Base-by-base conservation (phyloP, 2,113 vertebrate genomes). In the Pelobates fuscus region DNA sequence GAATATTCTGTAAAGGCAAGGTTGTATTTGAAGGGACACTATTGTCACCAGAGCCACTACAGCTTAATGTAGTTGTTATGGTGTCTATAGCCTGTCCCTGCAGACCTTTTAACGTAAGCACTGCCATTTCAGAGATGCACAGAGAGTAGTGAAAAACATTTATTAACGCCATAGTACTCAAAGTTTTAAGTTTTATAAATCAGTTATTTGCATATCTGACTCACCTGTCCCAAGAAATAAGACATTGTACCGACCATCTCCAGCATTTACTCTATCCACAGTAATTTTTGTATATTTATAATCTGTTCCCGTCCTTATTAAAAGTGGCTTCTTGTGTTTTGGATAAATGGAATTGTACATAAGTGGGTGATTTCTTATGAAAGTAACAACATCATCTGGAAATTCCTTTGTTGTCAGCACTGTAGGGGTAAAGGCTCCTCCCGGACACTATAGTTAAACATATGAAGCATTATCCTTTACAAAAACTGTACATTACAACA, bases 281-380 rank as follows among this genome's bases (percentile, higher is more conserved):
- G 94, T 94, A 76, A 98, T 94, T 67, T 94, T 92, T 1, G 95
- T 98, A 57, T 98, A 99, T 69, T 92, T 98, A 83, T 98, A 98
- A 70, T 95, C 90, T 0, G 96, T 91, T 61, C 95, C 94, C n/a
- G 92, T 96, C 0, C 96, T 88, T 3, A 98, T 93, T 67, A 99
- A 90, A 81, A 98, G 85, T 1, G 97, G 96, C 61, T 90, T 91
- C 84, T 92, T 91, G 60, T 94, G 93, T 78, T 94, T 80, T 0
- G 97, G 97, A 83, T 99, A 97, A 83, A 98, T 90, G 77, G 93
- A 84, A 82, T 98, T 98, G 84, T 95, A 98, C 97, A 99, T 99
- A 81, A 98, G 87, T 0, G 97, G 97, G 52, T 99, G 97, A 74
- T 97, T 99, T 67, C 97, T 89, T 21, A 97, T 95, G 52, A 99